Evolutionary conservation across 2,113 vertebrate species (phyloP), one percentile per base, ranked within the genome.

Genomic region (Catharus fuscescens): DNA sequence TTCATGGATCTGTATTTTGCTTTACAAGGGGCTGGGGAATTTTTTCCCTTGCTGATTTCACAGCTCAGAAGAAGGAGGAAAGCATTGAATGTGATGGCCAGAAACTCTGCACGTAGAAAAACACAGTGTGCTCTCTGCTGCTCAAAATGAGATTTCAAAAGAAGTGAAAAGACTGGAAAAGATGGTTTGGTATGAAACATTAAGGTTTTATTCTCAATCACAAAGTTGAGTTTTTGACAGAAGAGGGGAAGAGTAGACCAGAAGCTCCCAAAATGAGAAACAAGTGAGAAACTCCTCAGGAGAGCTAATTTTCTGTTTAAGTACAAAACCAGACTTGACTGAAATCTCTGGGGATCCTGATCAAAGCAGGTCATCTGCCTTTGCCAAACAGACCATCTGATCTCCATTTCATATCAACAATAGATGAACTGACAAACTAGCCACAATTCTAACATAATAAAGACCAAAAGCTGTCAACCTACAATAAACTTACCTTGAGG

Each of bases 301-400:
- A 93, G 54, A 90, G 78, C 59, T 85, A 64, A 77, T 32, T 77
- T 69, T 86, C 21, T 80, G 62, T 72, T 91, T 82, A 93, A 95
- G 59, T 72, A 78, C 54, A 91, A 92, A 95, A 85, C 77, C 74
- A 91, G 70, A 47, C 54, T 47, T 29, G 48, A 36, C 71, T 88
- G 50, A 47, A 90, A 90, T 70, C 93, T 77, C 89, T 47, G 60
- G 71, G 71, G 81, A 95, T 79, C 34, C 50, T 86, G 92, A 97
- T 96, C 93, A 95, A 97, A 97, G 96, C 78, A 77, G 62, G 62
- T 85, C 74, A 88, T 45, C 74, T 24, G 38, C 81, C 66, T 76
- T 12, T 44, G 78, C 91, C 82, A 88, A 93, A 72, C 54, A 92
- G 38, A 88, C 78, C 90, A 88, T 90, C 84, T 96, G 93, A 96